Percentiles rank a stretch among this genome's conserved stretches.
Evolutionary conservation across 1,140 invertebrate species (phyloP).

Genomic region (Lysiphlebus fabarum): DNA sequence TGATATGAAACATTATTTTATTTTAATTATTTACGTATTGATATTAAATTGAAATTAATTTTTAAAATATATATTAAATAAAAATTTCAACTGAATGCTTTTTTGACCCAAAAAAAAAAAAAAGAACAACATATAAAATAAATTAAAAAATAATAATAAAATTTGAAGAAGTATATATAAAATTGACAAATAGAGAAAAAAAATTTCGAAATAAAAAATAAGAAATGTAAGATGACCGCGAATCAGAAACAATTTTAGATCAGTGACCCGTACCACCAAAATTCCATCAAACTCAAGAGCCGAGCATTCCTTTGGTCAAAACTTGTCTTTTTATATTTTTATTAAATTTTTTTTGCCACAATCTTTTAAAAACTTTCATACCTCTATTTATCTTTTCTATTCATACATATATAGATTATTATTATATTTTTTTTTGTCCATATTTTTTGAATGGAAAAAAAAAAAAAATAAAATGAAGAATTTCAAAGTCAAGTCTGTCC

Average conservation of each 20-base stretch:
- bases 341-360: slow-evolving; percentile 27
- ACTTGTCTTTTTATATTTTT: slow-evolving; percentile 25
- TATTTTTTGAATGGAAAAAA: slow-evolving; percentile 27
- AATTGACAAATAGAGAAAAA: slow-evolving; percentile 3
- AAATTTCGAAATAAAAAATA: slow-evolving; percentile 6
- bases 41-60: neutral
- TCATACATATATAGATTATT: neutral
- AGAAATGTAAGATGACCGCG: too few species aligned
- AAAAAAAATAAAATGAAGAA: slow-evolving; percentile 20
- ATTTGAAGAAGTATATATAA: too few species aligned
- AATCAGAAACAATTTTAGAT: too few species aligned
- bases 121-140: neutral
- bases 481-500: too few species aligned
- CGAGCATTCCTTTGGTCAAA: slow-evolving; percentile 25
- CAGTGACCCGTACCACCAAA: neutral
- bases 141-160: slow-evolving; percentile 1
- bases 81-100: too few species aligned
- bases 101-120: too few species aligned
- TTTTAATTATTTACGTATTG: too few species aligned
- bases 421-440: slow-evolving; percentile 22
- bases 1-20: too few species aligned
- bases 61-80: neutral
- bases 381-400: neutral
- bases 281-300: slow-evolving; percentile 42
- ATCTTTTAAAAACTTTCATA: slow-evolving; percentile 20